These are phyloP conservation scores for Pionites leucogaster DNA, from an alignment of 2,113 vertebrate species.

Conservation along the genomic window DNA sequence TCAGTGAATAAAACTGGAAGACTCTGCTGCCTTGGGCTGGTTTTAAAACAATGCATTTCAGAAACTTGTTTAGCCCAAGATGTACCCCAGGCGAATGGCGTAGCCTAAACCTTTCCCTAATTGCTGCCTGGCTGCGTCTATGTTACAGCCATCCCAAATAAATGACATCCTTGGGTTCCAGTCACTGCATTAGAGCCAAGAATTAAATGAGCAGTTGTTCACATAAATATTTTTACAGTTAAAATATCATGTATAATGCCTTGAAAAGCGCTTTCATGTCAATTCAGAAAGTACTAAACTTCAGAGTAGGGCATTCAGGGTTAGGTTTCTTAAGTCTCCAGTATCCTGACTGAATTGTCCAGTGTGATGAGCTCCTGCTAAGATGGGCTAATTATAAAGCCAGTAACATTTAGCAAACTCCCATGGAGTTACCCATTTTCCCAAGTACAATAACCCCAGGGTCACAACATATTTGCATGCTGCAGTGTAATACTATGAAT, in stretches of 20 bases:
- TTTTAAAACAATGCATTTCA: neutral
- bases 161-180: too few species aligned
- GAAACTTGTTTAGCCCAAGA: neutral
- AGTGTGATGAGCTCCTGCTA: accelerated
- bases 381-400: neutral
- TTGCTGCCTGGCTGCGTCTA: neutral
- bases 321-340: neutral
- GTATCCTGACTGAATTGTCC: neutral
- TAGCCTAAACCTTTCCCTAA: accelerated
- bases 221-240: neutral
- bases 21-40: neutral
- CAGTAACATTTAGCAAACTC: neutral
- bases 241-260: neutral
- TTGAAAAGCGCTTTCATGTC: neutral
- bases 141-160: neutral
- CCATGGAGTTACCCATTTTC: neutral
- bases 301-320: too few species aligned
- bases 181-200: accelerated
- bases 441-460: neutral
- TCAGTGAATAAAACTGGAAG: neutral
- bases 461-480: neutral
- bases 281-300: neutral
- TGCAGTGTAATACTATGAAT: accelerated
- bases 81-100: accelerated
- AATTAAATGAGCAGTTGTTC: neutral